Conservation (phyloP, 2,888 invertebrate genomes). For the Agonopterix alstromeriana region DNA sequence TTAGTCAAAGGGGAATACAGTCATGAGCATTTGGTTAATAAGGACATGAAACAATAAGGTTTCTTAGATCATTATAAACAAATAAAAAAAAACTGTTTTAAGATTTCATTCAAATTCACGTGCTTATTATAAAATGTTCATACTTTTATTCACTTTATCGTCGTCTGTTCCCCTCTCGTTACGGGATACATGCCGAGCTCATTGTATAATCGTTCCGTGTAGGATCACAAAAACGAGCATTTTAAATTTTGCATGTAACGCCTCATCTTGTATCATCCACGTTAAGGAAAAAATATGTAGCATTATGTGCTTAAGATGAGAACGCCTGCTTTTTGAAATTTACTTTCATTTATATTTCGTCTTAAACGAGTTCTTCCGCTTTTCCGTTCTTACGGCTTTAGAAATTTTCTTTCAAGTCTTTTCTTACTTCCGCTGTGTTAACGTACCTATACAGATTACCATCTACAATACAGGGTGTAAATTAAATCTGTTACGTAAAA, state of each 20-base stretch:
- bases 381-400: conserved; percentile 11
- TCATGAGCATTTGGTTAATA: too few species aligned
- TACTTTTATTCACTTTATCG: conserved; percentile 13
- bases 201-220: conserved; percentile 22
- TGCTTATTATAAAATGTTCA: background rate
- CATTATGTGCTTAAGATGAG: conserved; percentile 23
- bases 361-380: conserved; percentile 14
- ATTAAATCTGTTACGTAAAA: too few species aligned
- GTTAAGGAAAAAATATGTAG: conserved; percentile 26
- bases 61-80: too few species aligned
- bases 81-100: too few species aligned
- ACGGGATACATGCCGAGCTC: conserved; percentile 20
- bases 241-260: conserved; percentile 21
- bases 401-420: conserved; percentile 1
- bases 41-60: too few species aligned
- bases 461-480: too few species aligned
- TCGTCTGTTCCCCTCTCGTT: conserved; percentile 17
- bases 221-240: conserved; percentile 6
- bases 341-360: conserved; percentile 22
- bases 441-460: too few species aligned
- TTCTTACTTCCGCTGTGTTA: too few species aligned
- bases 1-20: too few species aligned
- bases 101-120: too few species aligned
- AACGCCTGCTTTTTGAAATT: conserved; percentile 19
- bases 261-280: conserved; percentile 19